Conservation (phyloP, 2,797 vertebrate species). For the Cyprinodon diabolis region DNA sequence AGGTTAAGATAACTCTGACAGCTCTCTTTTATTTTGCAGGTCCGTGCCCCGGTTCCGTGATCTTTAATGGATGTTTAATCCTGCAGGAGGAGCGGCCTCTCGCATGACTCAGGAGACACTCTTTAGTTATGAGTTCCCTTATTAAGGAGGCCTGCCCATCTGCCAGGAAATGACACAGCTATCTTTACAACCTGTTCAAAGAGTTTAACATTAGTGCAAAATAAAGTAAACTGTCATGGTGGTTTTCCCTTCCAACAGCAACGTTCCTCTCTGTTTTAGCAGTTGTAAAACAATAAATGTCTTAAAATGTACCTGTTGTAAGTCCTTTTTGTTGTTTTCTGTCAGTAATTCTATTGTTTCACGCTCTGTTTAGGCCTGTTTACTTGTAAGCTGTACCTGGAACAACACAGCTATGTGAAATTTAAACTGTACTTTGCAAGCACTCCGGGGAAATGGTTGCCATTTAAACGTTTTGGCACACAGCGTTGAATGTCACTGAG, state of each 20-base stretch:
- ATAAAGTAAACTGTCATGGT: slow-evolving; percentile 18
- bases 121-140: not conserved
- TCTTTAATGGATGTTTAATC: not conserved
- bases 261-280: not conserved
- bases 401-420: slow-evolving; percentile 53
- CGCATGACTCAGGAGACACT: not conserved
- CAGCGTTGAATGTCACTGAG: slow-evolving; percentile 47
- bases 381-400: slow-evolving; percentile 42
- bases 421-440: slow-evolving; percentile 33
- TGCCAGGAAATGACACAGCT: slow-evolving; percentile 21
- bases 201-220: slow-evolving; percentile 12
- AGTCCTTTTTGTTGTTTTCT: slow-evolving; percentile 7
- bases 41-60: slow-evolving; percentile 39
- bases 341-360: slow-evolving; percentile 9
- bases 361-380: slow-evolving; percentile 25
- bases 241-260: not conserved
- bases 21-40: slow-evolving; percentile 44
- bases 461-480: slow-evolving; percentile 62
- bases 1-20: slow-evolving; percentile 5
- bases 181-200: not conserved
- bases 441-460: slow-evolving; percentile 54
- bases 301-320: slow-evolving; percentile 2
- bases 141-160: not conserved
- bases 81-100: slow-evolving; percentile 2
- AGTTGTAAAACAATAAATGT: slow-evolving; percentile 1